phyloP scores from a whole-genome alignment of 2,888 invertebrate species.

The Serripes groenlandicus region DNA sequence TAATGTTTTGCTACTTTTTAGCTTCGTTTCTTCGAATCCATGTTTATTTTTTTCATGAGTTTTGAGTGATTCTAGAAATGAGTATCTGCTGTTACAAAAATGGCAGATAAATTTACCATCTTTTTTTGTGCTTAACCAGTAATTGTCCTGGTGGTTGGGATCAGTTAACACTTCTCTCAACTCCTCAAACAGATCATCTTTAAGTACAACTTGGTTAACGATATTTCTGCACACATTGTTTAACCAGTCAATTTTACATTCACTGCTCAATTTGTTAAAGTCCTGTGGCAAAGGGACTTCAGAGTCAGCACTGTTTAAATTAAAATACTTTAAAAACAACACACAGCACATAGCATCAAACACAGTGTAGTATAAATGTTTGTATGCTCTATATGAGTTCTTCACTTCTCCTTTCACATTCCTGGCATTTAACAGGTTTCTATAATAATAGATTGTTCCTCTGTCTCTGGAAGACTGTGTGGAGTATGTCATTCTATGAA shows the following conservation, averaged over 20 bases:
- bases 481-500: conserved; percentile 29
- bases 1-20: neutral
- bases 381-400: too few relatives aligned
- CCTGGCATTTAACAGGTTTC: conserved; percentile 55
- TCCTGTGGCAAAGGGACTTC: conserved; percentile 2
- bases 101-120: conserved; percentile 30
- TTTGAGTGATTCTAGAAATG: conserved; percentile 17
- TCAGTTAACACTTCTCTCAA: conserved; percentile 32
- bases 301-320: too few relatives aligned
- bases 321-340: too few relatives aligned
- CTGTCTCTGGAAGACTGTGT: conserved; percentile 34
- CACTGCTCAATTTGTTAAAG: neutral
- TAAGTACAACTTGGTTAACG: neutral
- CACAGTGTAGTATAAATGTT: too few relatives aligned
- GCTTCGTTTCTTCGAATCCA: neutral
- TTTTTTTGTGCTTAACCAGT: conserved; percentile 1
- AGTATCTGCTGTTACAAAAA: conserved; percentile 27
- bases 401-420: conserved; percentile 57
- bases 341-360: too few relatives aligned
- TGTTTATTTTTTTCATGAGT: conserved; percentile 29
- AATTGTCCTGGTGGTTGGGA: conserved; percentile 42
- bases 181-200: conserved; percentile 25
- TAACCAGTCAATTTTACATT: neutral
- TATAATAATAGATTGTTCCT: conserved; percentile 48
- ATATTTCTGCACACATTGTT: neutral